Evolutionary conservation across 2,797 vertebrate species (phyloP).

Genomic region (Mormyrus proboscirostris): DNA sequence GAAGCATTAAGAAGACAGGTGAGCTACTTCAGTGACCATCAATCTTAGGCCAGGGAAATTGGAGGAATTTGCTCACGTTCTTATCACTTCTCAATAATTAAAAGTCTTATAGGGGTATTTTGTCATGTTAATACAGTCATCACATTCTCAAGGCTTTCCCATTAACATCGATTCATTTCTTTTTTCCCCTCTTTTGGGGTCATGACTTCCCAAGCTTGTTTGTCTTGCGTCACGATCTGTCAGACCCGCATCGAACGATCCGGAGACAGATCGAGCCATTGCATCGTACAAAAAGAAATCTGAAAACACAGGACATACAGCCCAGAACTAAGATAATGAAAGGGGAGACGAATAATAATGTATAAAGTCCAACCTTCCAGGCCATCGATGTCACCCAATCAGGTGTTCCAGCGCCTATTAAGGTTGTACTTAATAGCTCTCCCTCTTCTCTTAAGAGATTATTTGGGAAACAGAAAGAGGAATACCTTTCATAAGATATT

Average conservation of each 20-base stretch:
- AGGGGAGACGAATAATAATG: background rate
- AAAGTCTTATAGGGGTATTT: background rate
- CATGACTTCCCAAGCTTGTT: background rate
- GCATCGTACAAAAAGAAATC: background rate
- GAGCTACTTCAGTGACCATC: background rate
- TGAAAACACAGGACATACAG: background rate
- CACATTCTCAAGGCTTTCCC: background rate
- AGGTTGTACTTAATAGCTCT: background rate
- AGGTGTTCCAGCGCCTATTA: background rate
- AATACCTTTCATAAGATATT: background rate
- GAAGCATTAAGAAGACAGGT: background rate
- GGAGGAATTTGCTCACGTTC: background rate
- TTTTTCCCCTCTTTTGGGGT: background rate
- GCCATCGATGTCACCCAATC: background rate
- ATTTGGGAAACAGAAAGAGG: background rate
- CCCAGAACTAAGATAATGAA: background rate
- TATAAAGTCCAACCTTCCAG: background rate
- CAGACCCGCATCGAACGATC: background rate
- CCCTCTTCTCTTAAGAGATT: background rate
- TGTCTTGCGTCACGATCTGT: background rate
- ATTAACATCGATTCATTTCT: background rate
- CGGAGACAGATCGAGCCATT: background rate
- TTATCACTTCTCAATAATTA: background rate
- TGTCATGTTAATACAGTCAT: background rate
- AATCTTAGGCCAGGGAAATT: background rate